Base-by-base conservation (phyloP, 2,888 invertebrate species). In the Gymnoscelis rufifasciata region DNA sequence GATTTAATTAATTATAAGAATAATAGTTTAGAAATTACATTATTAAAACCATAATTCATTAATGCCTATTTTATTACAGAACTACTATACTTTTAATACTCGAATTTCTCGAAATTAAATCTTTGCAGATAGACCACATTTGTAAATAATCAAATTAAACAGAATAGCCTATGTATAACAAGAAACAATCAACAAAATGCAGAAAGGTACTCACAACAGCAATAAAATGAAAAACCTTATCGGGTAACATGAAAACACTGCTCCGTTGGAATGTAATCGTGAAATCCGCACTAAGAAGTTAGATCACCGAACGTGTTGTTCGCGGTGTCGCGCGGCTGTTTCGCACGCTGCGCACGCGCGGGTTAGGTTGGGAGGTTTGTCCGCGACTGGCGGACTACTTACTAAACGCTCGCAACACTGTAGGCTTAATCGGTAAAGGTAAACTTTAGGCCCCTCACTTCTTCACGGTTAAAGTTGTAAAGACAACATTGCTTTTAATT, bases 191-290 rank as follows among this genome's bases (percentile, higher is more conserved):
- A 33, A 38, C 31, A 23, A 44, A 29, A 38, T 27, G 26, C 33
- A 44, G 30, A 49, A 41, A 26, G 31, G 41, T 51, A 51, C 50
- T 79, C 64, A 83, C 84, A 78, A 63, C 60, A 68, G 56, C 71
- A 61, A 64, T 62, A 71, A 81, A 80, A 71, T 70, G 66, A 67
- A 74, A 74, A 69, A 57, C 61, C 63, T 69, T 70, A 71, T 70
- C 71, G 57, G 52, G 39, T 51, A 62, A 54, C 51, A 39, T 44
- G 53, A 52, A 62, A 64, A 59, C 60, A 56, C 51, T 14, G 31
- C 14, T 33, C 5, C 6, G 12, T 33, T 49, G 47, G 51, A 59
- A 57, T 55, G 12, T 63, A 57, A 58, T 60, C 50, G 52, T 51
- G 13, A 19, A 55, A 30, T 56, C 41, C 47, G 48, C 46, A 58